Base-by-base conservation (phyloP, 1,140 invertebrate species). In the Aphelinus atriplicis region DNA sequence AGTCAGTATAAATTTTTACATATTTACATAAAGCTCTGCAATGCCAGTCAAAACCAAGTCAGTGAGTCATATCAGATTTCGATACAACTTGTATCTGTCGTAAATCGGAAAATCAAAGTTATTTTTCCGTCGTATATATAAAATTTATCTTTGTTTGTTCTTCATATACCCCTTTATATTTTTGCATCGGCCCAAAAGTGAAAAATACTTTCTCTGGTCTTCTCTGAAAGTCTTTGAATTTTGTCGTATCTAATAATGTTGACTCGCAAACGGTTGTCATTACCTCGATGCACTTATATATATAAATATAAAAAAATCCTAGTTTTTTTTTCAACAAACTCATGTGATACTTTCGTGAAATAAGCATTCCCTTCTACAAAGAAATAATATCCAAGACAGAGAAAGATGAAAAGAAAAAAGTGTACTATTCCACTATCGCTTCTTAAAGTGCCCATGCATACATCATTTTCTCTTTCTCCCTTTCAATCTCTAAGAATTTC, bases 261-360 rank as follows among this genome's bases (percentile, higher is more conserved):
- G 26, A 7, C 67, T 26, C 26, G 26, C 26, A 26, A 26, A 26
- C 26, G 26, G 26, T 26, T 26, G 26, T 26, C 67, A 71, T 78
- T 71, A 65, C 64, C 58, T 68, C 57, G 81, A 81, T 80, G 78
- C 70, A 72, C 77, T 81, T 77, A 70, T 56, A 51, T 56, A 70
- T 64, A 67, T 47, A 66, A 51, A 60, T 71, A 45, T 71, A 55
- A 70, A 60, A 67, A 76, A 71, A 65, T 71, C 56, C 7, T 60
- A 56, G 61, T 47, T 56, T 71, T 55, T 45, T 26, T 26, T 26
- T 26, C 26, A 66, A 67, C 42, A 71, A 71, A 53, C 43, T n/a
- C 57, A 45, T 51, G 43, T 53, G 53, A 46, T 45, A 53, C 61
- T 57, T 57, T 48, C n/a, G 45, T 60, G 60, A 65, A 74, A 63